phyloP scores from a whole-genome alignment of 2,888 invertebrate genomes.

The Cerceris ruficornis region DNA sequence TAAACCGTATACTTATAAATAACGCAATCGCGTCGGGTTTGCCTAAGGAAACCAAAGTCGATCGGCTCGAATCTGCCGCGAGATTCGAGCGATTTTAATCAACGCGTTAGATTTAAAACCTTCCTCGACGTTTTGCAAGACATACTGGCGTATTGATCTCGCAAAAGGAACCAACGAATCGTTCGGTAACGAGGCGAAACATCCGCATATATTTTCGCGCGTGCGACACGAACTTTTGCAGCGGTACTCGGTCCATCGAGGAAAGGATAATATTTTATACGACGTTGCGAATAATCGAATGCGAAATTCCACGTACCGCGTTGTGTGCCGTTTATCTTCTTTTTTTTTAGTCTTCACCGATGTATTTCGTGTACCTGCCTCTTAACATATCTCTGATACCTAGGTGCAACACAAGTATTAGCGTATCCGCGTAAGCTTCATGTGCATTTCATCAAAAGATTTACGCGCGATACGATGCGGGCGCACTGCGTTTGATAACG shows the following conservation, averaged over 20 bases:
- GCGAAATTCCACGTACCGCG: constrained; percentile 36
- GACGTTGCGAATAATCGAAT: constrained; percentile 27
- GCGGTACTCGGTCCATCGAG: constrained; percentile 4
- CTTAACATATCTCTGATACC: constrained; percentile 61
- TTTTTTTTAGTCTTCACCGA: constrained; percentile 55
- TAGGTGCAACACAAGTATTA: constrained; percentile 64
- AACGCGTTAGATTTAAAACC: no score
- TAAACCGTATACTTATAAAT: no score
- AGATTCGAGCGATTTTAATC: no score
- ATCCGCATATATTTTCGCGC: neutral
- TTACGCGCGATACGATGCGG: constrained; percentile 57
- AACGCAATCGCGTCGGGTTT: no score
- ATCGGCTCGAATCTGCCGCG: no score
- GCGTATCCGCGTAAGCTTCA: constrained; percentile 56
- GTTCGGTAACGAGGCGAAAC: no score
- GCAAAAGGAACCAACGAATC: no score
- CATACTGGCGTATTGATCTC: no score
- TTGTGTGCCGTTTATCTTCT: constrained; percentile 39
- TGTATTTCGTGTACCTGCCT: constrained; percentile 61
- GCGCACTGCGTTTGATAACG: constrained; percentile 68
- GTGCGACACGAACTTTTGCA: neutral
- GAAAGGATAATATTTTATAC: constrained; percentile 23
- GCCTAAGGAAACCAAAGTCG: no score
- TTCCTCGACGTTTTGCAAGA: no score
- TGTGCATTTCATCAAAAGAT: constrained; percentile 66